Evolutionary conservation across 1,140 invertebrate species (phyloP).

Genomic region (Calosoma granatense): DNA sequence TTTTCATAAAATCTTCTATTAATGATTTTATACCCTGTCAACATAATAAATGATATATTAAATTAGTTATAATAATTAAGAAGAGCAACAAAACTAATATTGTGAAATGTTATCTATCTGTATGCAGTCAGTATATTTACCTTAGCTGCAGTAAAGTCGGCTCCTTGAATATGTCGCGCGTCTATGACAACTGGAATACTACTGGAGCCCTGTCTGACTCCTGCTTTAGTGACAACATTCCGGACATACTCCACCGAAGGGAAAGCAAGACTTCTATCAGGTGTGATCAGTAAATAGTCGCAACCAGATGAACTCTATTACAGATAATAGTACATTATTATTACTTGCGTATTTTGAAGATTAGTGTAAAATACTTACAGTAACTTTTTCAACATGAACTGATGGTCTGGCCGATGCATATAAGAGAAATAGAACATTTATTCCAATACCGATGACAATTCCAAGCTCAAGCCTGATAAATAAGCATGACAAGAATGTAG

Average conservation of each 20-base stretch:
- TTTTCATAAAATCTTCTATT: conserved; percentile 59
- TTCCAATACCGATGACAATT: conserved; percentile 61
- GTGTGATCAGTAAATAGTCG: conserved; percentile 58
- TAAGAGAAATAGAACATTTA: conserved; percentile 59
- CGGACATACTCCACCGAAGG: conserved; percentile 71
- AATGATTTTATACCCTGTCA: conserved; percentile 59
- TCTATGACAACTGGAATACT: conserved; percentile 61
- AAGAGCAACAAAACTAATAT: no score
- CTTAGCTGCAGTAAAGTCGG: conserved; percentile 65
- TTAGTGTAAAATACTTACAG: conserved; percentile 32
- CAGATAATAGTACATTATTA: no score
- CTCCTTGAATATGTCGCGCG: conserved; percentile 62
- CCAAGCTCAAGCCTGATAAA: conserved; percentile 60
- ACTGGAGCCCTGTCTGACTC: conserved; percentile 43
- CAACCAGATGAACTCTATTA: conserved; percentile 48
- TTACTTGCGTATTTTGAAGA: no score
- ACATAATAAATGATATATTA: conserved; percentile 14
- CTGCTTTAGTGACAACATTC: conserved; percentile 60
- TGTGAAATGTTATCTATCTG: no score
- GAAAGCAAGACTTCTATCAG: conserved; percentile 62
- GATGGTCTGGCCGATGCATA: conserved; percentile 63
- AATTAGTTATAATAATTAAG: neutral
- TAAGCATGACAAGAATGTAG: conserved; percentile 58
- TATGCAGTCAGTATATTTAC: no score
- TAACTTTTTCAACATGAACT: conserved; percentile 45